Evolutionary conservation across 1,140 invertebrate species (phyloP), one percentile per base, ranked within the genome.

Genomic region (Maconellicoccus hirsutus): DNA sequence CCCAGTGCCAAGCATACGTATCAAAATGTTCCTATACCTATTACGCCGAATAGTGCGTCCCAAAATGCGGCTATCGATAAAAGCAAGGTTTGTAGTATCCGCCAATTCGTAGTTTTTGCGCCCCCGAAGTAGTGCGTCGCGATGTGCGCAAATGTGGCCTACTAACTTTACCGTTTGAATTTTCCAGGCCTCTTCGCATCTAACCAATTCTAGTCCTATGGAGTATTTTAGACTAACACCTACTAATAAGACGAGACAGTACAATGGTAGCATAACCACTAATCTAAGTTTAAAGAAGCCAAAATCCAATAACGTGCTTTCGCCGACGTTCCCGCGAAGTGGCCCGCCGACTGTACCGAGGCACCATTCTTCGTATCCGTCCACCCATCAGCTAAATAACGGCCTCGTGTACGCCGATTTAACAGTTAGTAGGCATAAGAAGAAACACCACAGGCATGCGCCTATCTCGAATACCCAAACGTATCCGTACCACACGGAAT

Each of bases 401-500:
- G 61, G 61, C 38, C 19, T 70, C 3, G 70, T 70, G 16, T 70
- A 70, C 38, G 70, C 70, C 33, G 70, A 70, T 22, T 23, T 70
- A 7, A 42, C 70, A 4, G 22, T 70, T 12, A 42, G 33, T 52
- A 42, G 70, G 70, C 70, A 70, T 23, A 38, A 42, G 16, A 66
- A 66, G 25, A 66, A 66, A 19, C 61, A 66, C 19, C 61, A 25
- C 8, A 23, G 25, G 25, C 61, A 66, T 19, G 1, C 61, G 61
- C 61, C 61, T 19, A 66, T 66, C 61, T 66, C 61, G 22, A 23
- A 66, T 16, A 66, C 61, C 4, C 61, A 66, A 16, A 66, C 61
- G 3, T 66, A 66, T 23, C 61, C 77, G 42, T 75, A 76, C 73
- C 81, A 81, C 78, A 87, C 85, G 76, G 87, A 90, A 78, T 89